Conservation (phyloP, 1,140 invertebrate genomes). For the Hermetia illucens region DNA sequence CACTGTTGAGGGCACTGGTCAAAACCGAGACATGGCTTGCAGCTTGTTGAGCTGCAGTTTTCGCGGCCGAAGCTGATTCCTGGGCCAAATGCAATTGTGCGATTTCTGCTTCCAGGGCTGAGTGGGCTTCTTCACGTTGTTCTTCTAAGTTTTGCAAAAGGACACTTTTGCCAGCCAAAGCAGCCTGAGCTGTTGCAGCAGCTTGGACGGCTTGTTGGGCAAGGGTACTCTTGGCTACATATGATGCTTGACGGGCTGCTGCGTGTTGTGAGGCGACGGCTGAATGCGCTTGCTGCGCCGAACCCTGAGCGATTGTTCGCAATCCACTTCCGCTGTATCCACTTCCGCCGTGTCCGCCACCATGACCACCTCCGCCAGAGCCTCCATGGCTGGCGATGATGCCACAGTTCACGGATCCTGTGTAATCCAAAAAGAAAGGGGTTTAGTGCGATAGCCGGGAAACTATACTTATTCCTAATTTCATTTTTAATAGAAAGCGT, state of each 20-base stretch:
- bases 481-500: too few relatives aligned
- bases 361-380: too few relatives aligned
- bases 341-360: not conserved
- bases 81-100: conserved; percentile 32
- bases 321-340: conserved; percentile 13
- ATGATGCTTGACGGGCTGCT: conserved; percentile 33
- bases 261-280: conserved; percentile 19
- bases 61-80: conserved; percentile 30
- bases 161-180: conserved; percentile 35
- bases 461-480: too few relatives aligned
- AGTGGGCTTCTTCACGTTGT: conserved; percentile 29
- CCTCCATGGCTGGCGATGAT: too few relatives aligned
- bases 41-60: conserved; percentile 32
- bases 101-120: conserved; percentile 30
- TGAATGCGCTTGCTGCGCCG: conserved; percentile 44
- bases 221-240: conserved; percentile 31
- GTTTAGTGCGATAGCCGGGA: too few relatives aligned
- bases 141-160: conserved; percentile 31
- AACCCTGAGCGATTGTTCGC: conserved; percentile 39
- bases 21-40: conserved; percentile 32
- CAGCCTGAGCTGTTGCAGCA: conserved; percentile 33
- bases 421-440: too few relatives aligned
- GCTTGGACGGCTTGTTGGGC: conserved; percentile 32
- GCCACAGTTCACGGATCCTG: too few relatives aligned
- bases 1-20: conserved; percentile 24